Percentiles rank a stretch among this genome's conserved stretches.
phyloP scores from a whole-genome alignment of 2,888 invertebrate species.

The Stenodera caucasica region DNA sequence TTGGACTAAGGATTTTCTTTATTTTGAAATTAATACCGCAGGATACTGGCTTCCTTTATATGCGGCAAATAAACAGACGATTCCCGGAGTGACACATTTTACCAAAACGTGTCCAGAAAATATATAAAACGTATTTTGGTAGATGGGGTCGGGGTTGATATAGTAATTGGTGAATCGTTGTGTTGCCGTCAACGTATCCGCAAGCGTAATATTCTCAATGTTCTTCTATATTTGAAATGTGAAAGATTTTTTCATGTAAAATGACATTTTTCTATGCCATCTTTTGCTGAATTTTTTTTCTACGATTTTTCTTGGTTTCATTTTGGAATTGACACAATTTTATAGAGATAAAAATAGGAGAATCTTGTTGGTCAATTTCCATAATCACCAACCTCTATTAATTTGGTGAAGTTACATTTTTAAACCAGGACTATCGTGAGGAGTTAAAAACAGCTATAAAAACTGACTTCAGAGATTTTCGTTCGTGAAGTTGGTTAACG shows the following conservation, averaged over 20 bases:
- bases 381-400: no score
- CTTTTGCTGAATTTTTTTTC: background rate
- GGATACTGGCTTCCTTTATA: background rate
- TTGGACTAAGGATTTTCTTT: background rate
- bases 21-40: conserved; percentile 14
- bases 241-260: conserved; percentile 27
- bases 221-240: conserved; percentile 27
- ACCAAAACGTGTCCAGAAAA: conserved; percentile 23
- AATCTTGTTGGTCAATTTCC: background rate
- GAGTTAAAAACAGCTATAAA: no score
- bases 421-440: no score
- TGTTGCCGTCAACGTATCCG: conserved; percentile 16
- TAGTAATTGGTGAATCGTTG: conserved; percentile 29
- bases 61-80: conserved; percentile 24
- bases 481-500: background rate
- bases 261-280: conserved; percentile 18
- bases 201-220: conserved; percentile 17
- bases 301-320: no score
- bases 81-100: conserved; percentile 21
- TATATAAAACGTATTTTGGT: conserved; percentile 21
- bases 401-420: no score
- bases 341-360: background rate
- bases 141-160: conserved; percentile 23
- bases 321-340: no score
- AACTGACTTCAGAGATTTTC: background rate